A percentile compares a stretch with the other conserved stretches of the same genome.
Evolutionary conservation across 1,140 invertebrate species (phyloP).

Genomic region (Drosophila nigromelanica): DNA sequence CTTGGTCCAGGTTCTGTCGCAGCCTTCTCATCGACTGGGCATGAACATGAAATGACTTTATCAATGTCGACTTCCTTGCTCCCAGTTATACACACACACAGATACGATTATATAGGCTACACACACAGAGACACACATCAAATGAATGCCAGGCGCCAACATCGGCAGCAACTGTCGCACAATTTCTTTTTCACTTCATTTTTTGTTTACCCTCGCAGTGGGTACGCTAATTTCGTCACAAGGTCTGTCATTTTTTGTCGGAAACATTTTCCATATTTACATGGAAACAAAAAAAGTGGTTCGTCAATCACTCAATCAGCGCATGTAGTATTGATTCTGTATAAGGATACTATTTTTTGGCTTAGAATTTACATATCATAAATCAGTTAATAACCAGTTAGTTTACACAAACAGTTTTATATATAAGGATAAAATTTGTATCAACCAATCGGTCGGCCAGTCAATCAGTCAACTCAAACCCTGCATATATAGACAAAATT

Average conservation of each 20-base stretch:
- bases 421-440: too few species aligned
- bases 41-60: conserved; percentile 63
- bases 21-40: conserved; percentile 24
- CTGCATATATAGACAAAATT: too few species aligned
- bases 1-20: conserved; percentile 28
- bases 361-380: too few species aligned
- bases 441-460: too few species aligned
- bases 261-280: too few species aligned
- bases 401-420: too few species aligned
- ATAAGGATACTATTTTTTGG: too few species aligned
- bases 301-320: too few species aligned
- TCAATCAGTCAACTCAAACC: too few species aligned
- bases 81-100: conserved; percentile 3
- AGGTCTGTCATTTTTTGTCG: background rate
- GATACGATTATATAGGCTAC: background rate
- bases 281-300: too few species aligned
- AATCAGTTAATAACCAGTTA: too few species aligned
- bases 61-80: conserved; percentile 58
- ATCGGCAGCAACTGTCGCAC: conserved; percentile 60
- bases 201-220: conserved; percentile 1
- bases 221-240: background rate
- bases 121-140: conserved; percentile 36
- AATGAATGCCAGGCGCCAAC: conserved; percentile 72
- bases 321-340: too few species aligned
- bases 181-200: conserved; percentile 40